A percentile compares a stretch with the other conserved stretches of the same genome.
Evolutionary conservation across 2,797 vertebrate species (phyloP).

Genomic region (Phoebastria nigripes): DNA sequence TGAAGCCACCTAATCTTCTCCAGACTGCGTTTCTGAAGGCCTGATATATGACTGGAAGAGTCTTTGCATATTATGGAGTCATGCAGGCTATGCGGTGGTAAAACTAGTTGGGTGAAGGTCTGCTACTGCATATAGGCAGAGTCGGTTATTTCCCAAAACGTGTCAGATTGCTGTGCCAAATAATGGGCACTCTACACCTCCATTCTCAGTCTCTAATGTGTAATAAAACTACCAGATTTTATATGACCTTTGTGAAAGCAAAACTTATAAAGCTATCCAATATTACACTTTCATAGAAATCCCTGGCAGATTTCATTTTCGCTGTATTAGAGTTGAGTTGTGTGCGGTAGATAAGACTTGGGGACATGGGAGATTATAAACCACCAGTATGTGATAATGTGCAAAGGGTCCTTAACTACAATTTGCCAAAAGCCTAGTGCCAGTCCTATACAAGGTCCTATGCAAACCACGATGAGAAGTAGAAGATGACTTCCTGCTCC

Average conservation of each 20-base stretch:
- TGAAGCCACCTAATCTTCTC: neutral
- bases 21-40: neutral
- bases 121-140: neutral
- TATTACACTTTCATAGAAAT: neutral
- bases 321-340: neutral
- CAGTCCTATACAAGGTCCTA: neutral
- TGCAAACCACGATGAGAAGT: neutral
- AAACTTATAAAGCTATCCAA: neutral
- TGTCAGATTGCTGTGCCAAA: neutral
- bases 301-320: rapidly evolving
- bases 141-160: neutral
- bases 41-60: neutral
- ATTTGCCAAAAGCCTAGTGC: neutral
- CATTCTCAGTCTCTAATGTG: neutral
- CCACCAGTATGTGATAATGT: rapidly evolving
- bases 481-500: neutral
- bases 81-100: rapidly evolving
- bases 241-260: neutral
- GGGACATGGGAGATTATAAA: neutral
- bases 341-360: neutral
- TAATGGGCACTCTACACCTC: neutral
- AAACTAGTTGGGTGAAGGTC: neutral
- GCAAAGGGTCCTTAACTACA: neutral
- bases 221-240: neutral
- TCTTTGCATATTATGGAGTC: neutral